Evolutionary conservation across 2,888 invertebrate genomes (phyloP), one percentile per base, ranked within the genome.

Genomic region (Pedicia rivosa): DNA sequence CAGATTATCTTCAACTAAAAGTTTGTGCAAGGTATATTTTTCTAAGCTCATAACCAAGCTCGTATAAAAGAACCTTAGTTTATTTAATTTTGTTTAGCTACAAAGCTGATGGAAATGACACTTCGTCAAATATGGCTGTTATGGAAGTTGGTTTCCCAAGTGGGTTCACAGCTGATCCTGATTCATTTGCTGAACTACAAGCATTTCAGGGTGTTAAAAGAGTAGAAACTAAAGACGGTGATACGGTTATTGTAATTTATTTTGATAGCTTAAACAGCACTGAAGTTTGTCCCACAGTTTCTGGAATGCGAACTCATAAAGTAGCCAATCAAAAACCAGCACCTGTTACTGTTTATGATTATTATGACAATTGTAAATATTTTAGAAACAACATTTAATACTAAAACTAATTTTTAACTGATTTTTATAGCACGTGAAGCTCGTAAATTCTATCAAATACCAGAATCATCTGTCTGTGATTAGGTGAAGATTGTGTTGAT

Each of bases 61-160:
- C n/a, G n/a, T n/a, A n/a, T n/a, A n/a, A n/a, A n/a, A n/a, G n/a
- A n/a, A n/a, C n/a, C n/a, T n/a, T n/a, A n/a, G n/a, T n/a, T n/a
- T n/a, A n/a, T n/a, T n/a, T n/a, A n/a, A n/a, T n/a, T n/a, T n/a
- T n/a, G n/a, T n/a, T n/a, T n/a, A n/a, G n/a, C n/a, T n/a, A n/a
- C 0, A 40, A 24, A 4, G 3, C 36, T n/a, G 36, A 36, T 30
- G 50, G 36, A 56, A 58, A 63, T 41, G 70, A 69, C 24, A 71
- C 72, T 48, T 69, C 72, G 35, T 76, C 78, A 42, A 92, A 92
- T 45, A 80, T 92, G 76, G 83, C 87, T 10, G 78, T 92, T 1
- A 79, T 92, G 68, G 88, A 90, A 51, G 79, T 92, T 0, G 75
- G 75, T 42, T 65, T 94, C 40, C 90, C 91, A 0, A 90, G 90